Conservation (phyloP, 2,888 invertebrate genomes). For the Amiota communis region DNA sequence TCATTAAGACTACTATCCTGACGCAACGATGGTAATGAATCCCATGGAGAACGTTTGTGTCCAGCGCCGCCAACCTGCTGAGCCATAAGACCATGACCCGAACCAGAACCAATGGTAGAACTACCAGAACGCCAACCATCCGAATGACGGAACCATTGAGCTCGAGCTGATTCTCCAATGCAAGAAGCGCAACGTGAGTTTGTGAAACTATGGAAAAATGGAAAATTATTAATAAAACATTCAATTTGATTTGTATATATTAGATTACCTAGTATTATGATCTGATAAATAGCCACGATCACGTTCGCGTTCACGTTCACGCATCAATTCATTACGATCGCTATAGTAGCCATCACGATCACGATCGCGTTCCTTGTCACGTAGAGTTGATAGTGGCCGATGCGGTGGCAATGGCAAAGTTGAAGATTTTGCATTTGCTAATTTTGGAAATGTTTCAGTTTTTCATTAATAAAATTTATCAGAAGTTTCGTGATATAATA, state of each 20-base stretch:
- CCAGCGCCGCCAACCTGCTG: conserved; percentile 69
- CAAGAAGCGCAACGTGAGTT: conserved; percentile 87
- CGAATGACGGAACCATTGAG: conserved; percentile 92
- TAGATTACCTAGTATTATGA: conserved; percentile 80
- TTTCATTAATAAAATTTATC: conserved; percentile 14
- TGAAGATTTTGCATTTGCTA: conserved; percentile 86
- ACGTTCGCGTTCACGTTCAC: conserved; percentile 83
- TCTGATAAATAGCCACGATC: conserved; percentile 86
- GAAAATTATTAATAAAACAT: neutral
- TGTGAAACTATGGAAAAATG: conserved; percentile 62
- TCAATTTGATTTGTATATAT: rapidly evolving
- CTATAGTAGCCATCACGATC: conserved; percentile 90
- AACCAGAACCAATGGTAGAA: conserved; percentile 79
- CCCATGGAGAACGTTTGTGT: conserved; percentile 89
- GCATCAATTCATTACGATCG: conserved; percentile 88
- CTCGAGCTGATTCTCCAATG: conserved; percentile 90
- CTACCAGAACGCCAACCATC: conserved; percentile 89
- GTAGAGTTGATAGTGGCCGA: conserved; percentile 75
- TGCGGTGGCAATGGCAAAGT: conserved; percentile 87
- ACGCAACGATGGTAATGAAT: conserved; percentile 87
- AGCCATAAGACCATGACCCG: conserved; percentile 75
- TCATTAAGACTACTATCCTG: conserved; percentile 91
- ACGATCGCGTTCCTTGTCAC: conserved; percentile 77
- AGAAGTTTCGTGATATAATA: too few species aligned
- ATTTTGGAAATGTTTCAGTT: neutral